Percentiles rank a stretch among this genome's conserved stretches.
Conservation (phyloP, 2,113 vertebrate genomes). For the Dascyllus trimaculatus region DNA sequence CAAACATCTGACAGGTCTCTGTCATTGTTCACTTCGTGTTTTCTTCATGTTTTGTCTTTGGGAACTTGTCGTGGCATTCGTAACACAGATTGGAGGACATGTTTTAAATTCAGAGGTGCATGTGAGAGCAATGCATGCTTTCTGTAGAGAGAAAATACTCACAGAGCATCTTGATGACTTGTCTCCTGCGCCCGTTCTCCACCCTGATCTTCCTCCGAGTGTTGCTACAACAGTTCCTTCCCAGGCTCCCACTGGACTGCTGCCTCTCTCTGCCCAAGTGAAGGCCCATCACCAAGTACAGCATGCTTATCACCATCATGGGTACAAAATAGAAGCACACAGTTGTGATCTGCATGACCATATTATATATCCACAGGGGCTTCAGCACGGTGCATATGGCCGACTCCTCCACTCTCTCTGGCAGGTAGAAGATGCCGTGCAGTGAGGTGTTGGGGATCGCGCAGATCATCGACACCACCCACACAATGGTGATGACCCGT, state of each 20-base stretch:
- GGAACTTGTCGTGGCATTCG: slow-evolving; percentile 36
- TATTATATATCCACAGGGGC: slow-evolving; percentile 86
- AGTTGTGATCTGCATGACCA: slow-evolving; percentile 87
- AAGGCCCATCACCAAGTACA: slow-evolving; percentile 85
- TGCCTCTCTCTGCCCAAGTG: slow-evolving; percentile 75
- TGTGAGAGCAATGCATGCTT: neutral
- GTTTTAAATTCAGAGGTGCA: neutral
- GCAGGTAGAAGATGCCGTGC: slow-evolving; percentile 85
- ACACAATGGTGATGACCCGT: slow-evolving; percentile 78
- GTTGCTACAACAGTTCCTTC: slow-evolving; percentile 61
- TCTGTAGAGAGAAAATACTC: slow-evolving; percentile 59
- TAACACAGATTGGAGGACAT: slow-evolving; percentile 26
- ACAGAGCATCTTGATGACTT: slow-evolving; percentile 88
- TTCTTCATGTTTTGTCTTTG: neutral
- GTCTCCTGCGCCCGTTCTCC: slow-evolving; percentile 79
- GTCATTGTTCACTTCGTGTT: slow-evolving; percentile 17
- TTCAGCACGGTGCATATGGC: slow-evolving; percentile 85
- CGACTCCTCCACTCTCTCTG: slow-evolving; percentile 81
- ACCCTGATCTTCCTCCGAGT: slow-evolving; percentile 70
- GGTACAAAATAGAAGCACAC: slow-evolving; percentile 86
- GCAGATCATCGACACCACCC: slow-evolving; percentile 80
- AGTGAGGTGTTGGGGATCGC: slow-evolving; percentile 85
- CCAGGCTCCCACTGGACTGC: slow-evolving; percentile 50
- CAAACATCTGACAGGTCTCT: slow-evolving; percentile 1
- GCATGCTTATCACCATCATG: slow-evolving; percentile 83